Base-by-base conservation (phyloP, 2,797 vertebrate genomes). In the Spea hammondii region DNA sequence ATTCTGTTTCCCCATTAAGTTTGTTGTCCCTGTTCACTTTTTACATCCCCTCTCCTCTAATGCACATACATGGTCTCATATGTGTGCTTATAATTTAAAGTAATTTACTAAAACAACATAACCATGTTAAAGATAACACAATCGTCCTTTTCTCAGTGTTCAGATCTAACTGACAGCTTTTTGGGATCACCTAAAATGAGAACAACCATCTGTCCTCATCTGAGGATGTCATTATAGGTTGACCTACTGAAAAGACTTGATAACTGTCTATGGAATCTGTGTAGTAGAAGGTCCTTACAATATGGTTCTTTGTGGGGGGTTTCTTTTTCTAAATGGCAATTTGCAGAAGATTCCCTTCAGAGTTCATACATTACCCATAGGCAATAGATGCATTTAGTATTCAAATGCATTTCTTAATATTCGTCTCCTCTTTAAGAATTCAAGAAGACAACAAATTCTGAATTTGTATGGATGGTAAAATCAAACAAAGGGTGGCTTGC, bases 401-500 rank as follows among this genome's bases (percentile, higher is more conserved):
- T 17, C 9, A 45, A 49, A 62, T 17, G 46, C n/a, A 50, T 60
- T 49, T 72, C n/a, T 62, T 49, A 59, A 45, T 5, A 53, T 60
- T 8, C 46, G 46, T 83, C 82, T 80, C 79, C 80, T 77, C 86
- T 84, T 77, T 75, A 87, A 82, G 79, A 85, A 85, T 70, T 83
- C 86, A 91, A 86, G 85, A 84, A 9, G 51, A 49, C 72, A 32
- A 65, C 76, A 32, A 66, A 70, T 49, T 83, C 76, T 78, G 85
- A 86, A 87, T 86, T 80, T 87, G 87, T 83, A 87, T 84, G 86
- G 80, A 79, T 74, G 84, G 46, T 51, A 70, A 87, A 90, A 90
- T 91, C 88, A 90, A 90, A 89, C 84, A 85, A 75, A 78, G 9
- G 0, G 32, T 47, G 74, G 82, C 83, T 91, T 87, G 85, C 88